A percentile compares a stretch with the other conserved stretches of the same genome.
phyloP scores from a whole-genome alignment of 2,113 vertebrate species.

The Osmerus mordax region DNA sequence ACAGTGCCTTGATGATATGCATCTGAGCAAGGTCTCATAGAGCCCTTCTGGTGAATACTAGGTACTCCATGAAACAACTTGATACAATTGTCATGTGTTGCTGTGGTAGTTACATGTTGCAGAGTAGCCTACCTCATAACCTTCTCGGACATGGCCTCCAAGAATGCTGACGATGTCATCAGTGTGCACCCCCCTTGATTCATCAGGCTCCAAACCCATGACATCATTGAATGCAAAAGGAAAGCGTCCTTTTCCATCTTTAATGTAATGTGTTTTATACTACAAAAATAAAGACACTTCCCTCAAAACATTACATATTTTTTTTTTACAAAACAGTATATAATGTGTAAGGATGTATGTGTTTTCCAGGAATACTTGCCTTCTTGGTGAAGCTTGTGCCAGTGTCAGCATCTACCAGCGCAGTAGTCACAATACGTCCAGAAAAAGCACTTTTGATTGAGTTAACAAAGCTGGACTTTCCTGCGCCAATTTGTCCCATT shows the following conservation, averaged over 20 bases:
- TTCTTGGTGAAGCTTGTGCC: conserved; percentile 1
- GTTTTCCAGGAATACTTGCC: background rate
- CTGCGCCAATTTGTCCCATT: conserved; percentile 16
- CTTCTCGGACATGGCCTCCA: conserved; percentile 10
- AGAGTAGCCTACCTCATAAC: conserved; percentile 13
- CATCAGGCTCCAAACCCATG: conserved; percentile 13
- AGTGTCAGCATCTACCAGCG: background rate
- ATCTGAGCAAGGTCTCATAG: too few relatives aligned
- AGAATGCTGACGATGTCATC: conserved; percentile 23
- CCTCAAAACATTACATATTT: too few relatives aligned
- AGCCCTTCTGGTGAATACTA: too few relatives aligned
- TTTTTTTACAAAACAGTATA: too few relatives aligned
- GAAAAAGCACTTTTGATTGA: conserved; percentile 17
- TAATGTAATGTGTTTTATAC: conserved; percentile 22
- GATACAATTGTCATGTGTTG: too few relatives aligned
- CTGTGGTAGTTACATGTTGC: too few relatives aligned
- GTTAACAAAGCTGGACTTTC: conserved; percentile 33
- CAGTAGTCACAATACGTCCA: conserved; percentile 1
- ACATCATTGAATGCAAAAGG: conserved; percentile 26
- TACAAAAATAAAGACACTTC: background rate
- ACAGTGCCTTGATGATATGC: too few relatives aligned
- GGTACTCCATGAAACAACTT: too few relatives aligned
- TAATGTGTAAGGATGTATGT: background rate
- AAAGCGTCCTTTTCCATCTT: background rate
- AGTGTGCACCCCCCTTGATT: background rate